Base-by-base conservation (phyloP, 2,797 vertebrate genomes). In the Phrynocephalus vlangalii region DNA sequence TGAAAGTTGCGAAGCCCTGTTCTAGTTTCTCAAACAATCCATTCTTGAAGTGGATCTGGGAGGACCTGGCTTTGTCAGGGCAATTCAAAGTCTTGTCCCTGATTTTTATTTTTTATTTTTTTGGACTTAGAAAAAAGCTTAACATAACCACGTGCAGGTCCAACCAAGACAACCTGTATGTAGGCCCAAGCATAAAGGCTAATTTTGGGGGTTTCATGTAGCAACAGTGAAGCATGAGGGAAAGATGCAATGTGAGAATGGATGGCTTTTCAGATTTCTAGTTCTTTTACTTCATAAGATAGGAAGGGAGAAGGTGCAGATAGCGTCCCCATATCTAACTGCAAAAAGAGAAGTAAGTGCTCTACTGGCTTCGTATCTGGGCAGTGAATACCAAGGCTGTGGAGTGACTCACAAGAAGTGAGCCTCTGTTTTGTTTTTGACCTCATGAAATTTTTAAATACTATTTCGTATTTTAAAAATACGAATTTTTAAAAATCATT, bases 1-100 rank as follows among this genome's bases (percentile, higher is more conserved):
- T 6, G n/a, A 6, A 38, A 73, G 72, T 73, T 73, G 72, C 30
- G 13, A 30, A 33, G 3, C 28, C n/a, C n/a, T 15, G 67, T 66
- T 63, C 81, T 13, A 18, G 80, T 33, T 33, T 11, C 79, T 70
- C 82, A 84, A 85, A 84, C 87, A 87, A 20, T 66, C 91, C 6
- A 28, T 10, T 16, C 13, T 77, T 66, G 3, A 16, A 15, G 16
- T 28, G 26, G 22, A 9, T 16, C 38, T 7, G 26, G 11, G 5
- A 24, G 13, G 20, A 38, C 1, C 48, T 9, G 66, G 26, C 44
- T n/a, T 2, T 33, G 28, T 33, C 68, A 33, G 18, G 16, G n/a
- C 30, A 56, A n/a, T 63, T 20, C 56, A 2, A n/a, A 1, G 33
- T 6, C 22, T 66, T 48, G 5, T 60, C 7, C 16, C 24, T 38